phyloP scores from a whole-genome alignment of 2,888 invertebrate species.

The Orgyia antiqua region DNA sequence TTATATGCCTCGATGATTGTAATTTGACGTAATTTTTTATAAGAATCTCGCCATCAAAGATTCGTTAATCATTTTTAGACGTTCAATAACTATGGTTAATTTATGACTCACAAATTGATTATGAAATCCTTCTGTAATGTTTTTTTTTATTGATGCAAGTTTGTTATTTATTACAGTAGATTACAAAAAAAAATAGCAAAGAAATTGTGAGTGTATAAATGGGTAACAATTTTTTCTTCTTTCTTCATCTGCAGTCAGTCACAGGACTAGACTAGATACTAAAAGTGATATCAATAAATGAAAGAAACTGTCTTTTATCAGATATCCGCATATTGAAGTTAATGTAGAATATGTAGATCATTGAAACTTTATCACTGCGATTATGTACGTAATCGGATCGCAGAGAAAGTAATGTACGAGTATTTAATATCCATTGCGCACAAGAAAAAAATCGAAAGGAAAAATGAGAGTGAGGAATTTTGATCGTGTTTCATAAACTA shows the following conservation, averaged over 20 bases:
- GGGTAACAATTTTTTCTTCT: too few species aligned
- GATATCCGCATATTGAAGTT: conserved; percentile 37
- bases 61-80: conserved; percentile 25
- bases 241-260: too few species aligned
- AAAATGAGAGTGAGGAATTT: conserved; percentile 64
- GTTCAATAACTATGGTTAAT: conserved; percentile 13
- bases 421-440: conserved; percentile 47
- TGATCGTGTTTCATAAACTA: conserved; percentile 54
- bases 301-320: conserved; percentile 18
- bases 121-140: conserved; percentile 18
- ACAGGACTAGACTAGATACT: too few species aligned
- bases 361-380: conserved; percentile 46
- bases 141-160: conserved; percentile 1
- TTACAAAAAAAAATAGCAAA: neutral
- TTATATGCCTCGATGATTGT: conserved; percentile 52
- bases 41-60: conserved; percentile 16
- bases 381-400: conserved; percentile 56
- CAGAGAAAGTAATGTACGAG: conserved; percentile 69
- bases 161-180: conserved; percentile 1
- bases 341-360: conserved; percentile 37
- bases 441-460: conserved; percentile 58
- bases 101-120: conserved; percentile 22
- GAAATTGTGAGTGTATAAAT: too few species aligned
- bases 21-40: conserved; percentile 36
- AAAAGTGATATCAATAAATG: conserved; percentile 9